These are phyloP conservation scores for Muscicapa adusta DNA, from an alignment of 2,113 vertebrate genomes.

Conservation along the genomic window DNA sequence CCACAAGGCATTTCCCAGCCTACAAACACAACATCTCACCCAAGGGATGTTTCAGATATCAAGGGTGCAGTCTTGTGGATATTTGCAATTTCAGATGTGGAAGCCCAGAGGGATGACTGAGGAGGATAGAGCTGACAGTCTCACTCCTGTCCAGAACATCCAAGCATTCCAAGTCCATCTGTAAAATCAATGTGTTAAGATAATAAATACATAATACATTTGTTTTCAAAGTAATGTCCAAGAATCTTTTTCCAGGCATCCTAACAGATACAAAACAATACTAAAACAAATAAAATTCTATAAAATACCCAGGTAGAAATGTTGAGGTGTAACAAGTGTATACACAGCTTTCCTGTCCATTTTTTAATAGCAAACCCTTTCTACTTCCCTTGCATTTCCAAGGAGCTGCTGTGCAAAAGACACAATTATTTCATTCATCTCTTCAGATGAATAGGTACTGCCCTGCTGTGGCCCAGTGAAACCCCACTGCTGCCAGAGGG, in stretches of 20 bases:
- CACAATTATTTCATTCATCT: neutral
- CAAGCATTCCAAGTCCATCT: neutral
- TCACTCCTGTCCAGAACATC: neutral
- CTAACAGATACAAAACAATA: neutral
- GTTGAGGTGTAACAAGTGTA: neutral
- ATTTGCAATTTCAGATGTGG: neutral
- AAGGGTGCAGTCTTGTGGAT: neutral
- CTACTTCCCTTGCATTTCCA: neutral
- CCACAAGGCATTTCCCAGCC: neutral
- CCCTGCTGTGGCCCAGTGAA: neutral
- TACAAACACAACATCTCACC: neutral
- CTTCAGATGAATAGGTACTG: neutral
- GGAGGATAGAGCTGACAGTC: neutral
- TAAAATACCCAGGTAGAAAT: neutral
- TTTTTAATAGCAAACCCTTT: neutral
- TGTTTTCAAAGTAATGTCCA: neutral
- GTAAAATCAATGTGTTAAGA: neutral
- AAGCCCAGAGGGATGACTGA: neutral
- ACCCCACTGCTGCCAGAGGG: neutral
- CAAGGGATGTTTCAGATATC: neutral
- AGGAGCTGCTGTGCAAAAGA: accelerated
- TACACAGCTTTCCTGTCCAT: neutral
- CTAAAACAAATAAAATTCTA: neutral
- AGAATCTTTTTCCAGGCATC: neutral
- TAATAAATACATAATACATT: neutral